Conservation (phyloP, 2,888 invertebrate genomes). For the Agrochola lychnidis region DNA sequence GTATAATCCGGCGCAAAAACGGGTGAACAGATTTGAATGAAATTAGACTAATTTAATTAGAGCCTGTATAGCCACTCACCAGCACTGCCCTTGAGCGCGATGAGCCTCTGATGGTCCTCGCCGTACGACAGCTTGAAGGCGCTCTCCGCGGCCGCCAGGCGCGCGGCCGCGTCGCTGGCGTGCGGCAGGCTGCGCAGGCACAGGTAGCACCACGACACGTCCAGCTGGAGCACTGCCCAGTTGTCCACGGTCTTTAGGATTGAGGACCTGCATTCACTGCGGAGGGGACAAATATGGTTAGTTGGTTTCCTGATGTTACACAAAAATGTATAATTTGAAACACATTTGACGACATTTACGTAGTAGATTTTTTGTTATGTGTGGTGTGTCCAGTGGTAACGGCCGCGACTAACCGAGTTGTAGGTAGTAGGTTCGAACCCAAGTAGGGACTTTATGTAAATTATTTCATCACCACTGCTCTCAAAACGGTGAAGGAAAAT, state of each 20-base stretch:
- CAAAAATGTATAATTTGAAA: neutral
- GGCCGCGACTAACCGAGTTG: too few species aligned
- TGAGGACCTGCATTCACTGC: slow-evolving; percentile 92
- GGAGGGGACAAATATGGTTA: too few species aligned
- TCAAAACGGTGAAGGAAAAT: neutral
- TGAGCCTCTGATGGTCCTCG: slow-evolving; percentile 76
- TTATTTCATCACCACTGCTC: neutral
- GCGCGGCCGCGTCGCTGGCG: slow-evolving; percentile 92
- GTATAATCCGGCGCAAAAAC: too few species aligned
- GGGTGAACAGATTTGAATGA: too few species aligned
- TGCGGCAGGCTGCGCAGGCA: slow-evolving; percentile 92
- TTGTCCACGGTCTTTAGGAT: slow-evolving; percentile 94
- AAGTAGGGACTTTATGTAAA: neutral
- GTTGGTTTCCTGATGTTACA: neutral
- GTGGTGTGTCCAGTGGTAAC: neutral
- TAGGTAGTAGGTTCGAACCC: neutral
- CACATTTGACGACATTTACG: neutral
- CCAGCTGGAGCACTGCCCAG: slow-evolving; percentile 95
- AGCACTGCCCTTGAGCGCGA: slow-evolving; percentile 81
- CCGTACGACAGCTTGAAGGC: slow-evolving; percentile 92
- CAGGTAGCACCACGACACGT: slow-evolving; percentile 97
- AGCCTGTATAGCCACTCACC: slow-evolving; percentile 68
- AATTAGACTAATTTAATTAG: neutral
- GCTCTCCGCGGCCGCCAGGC: slow-evolving; percentile 92
- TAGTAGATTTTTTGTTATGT: neutral